Percentiles rank a stretch among this genome's conserved stretches.
Conservation (phyloP, 2,797 vertebrate species). For the Chloroceryle amazona region DNA sequence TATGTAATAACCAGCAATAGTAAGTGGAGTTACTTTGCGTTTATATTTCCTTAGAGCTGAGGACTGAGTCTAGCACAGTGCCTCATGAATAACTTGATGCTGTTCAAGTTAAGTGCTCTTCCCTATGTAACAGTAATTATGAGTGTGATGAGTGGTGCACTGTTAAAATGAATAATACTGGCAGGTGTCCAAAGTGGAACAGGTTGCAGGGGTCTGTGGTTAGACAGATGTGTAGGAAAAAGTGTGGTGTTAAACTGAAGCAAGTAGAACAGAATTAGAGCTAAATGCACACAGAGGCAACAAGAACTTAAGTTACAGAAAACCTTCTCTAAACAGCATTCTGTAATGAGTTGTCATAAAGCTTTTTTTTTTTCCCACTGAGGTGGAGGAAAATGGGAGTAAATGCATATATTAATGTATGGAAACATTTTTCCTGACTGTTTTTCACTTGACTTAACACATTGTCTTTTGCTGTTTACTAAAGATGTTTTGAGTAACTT, state of each 20-base stretch:
- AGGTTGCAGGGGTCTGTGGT: background rate
- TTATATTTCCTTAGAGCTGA: background rate
- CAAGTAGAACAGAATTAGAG: background rate
- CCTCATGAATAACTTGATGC: background rate
- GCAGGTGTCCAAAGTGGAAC: background rate
- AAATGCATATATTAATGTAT: background rate
- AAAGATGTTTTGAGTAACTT: background rate
- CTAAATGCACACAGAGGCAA: background rate
- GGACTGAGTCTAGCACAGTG: background rate
- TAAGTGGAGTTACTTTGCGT: background rate
- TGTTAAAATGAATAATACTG: background rate
- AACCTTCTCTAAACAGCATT: background rate
- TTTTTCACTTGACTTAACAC: background rate
- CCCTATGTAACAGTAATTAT: background rate
- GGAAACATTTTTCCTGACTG: background rate
- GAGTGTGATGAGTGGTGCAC: background rate
- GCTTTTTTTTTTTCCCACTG: background rate
- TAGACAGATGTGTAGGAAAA: background rate
- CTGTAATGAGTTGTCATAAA: background rate
- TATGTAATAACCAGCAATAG: background rate
- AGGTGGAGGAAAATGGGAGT: background rate
- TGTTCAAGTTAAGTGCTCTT: background rate
- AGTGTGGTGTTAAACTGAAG: background rate
- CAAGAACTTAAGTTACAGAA: background rate
- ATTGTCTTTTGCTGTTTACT: background rate